Base-by-base conservation (phyloP, 2,797 vertebrate species). In the Harpagifer antarcticus region DNA sequence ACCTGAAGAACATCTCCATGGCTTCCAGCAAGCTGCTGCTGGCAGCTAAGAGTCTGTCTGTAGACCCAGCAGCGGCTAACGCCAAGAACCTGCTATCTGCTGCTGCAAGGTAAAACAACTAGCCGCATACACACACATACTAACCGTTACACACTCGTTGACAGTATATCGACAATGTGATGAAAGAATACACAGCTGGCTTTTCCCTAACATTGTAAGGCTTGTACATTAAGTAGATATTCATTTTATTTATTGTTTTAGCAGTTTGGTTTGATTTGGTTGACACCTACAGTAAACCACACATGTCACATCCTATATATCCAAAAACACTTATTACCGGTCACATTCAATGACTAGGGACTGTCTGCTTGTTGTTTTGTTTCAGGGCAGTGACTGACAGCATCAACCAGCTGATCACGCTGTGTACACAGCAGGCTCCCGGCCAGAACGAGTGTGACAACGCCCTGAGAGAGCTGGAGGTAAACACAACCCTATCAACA, bases 381-480 rank as follows among this genome's bases (percentile, higher is more conserved):
- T 84, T 63, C 87, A 99, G 98, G 92, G 97, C 98, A 12, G 98
- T 99, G 89, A 99, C 98, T 0, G 98, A 99, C 90, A 99, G 98
- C 87, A 99, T 99, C 86, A 99, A 99, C 87, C 98, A 99, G 88
- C 96, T 99, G 80, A 99, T 99, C 92, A 99, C 96, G 0, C 90
- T 99, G 87, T 99, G 98, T 11, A 99, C 98, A 12, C 98, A 99
- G 78, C 98, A 99, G 90, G 98, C 98, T n/a, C 98, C 98, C 0
- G 98, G 98, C 48, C 98, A 99, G 94, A 99, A 99, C 86, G 98
- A 99, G 88, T 99, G 98, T 81, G 98, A 99, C 88, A 99, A 99
- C 0, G 98, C 98, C 23, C 93, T 99, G 68, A 94, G 98, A 84
- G 98, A 99, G 85, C 92, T 99, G 2, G 97, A 99, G 98, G 98